Evolutionary conservation across 2,797 vertebrate species (phyloP).

Genomic region (Ibycter americanus): DNA sequence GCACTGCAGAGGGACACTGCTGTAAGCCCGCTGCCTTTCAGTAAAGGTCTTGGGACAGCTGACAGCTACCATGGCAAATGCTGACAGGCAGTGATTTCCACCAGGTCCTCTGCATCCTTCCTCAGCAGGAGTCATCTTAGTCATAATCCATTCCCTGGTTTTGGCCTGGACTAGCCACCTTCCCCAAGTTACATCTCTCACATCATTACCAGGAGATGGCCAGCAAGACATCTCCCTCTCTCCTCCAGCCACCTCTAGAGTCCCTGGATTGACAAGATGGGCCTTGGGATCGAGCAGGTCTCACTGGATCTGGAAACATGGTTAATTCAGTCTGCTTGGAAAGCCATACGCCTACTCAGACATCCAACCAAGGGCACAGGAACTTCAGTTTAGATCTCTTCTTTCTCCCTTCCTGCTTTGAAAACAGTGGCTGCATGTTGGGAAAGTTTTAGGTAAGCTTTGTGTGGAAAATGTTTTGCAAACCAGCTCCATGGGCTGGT

Average conservation of each 20-base stretch:
- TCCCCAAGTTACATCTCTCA: background rate
- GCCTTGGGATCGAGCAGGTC: background rate
- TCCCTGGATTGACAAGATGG: background rate
- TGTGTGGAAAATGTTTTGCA: background rate
- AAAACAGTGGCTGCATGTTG: background rate
- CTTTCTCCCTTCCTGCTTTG: background rate
- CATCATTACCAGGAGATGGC: background rate
- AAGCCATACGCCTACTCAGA: background rate
- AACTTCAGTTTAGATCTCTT: background rate
- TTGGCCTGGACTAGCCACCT: background rate
- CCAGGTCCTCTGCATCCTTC: background rate
- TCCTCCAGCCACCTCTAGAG: background rate
- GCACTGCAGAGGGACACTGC: rapidly evolving
- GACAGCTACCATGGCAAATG: background rate
- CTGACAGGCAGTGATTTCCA: background rate
- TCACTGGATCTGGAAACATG: background rate
- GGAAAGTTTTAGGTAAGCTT: background rate
- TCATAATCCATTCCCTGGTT: background rate
- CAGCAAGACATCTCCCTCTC: background rate
- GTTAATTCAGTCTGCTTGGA: background rate
- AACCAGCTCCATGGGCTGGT: background rate
- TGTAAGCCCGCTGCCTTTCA: background rate
- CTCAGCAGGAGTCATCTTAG: background rate
- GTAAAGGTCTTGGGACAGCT: background rate
- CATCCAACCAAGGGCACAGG: background rate